phyloP scores from a whole-genome alignment of 2,797 vertebrate genomes.

The Parotocinclus haroldoi region DNA sequence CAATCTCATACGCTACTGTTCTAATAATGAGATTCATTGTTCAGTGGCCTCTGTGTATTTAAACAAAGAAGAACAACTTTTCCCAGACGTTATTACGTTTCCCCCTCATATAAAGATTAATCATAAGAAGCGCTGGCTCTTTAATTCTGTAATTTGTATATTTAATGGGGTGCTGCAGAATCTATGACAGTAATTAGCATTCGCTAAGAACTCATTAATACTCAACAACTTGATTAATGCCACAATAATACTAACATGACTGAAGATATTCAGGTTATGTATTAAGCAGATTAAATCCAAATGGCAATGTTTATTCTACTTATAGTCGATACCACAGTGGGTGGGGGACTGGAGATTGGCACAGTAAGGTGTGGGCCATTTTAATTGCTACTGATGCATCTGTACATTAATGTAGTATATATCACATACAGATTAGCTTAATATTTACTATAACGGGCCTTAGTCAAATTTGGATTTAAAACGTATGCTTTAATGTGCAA shows the following conservation, averaged over 20 bases:
- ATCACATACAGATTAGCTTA: no score
- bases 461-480: no score
- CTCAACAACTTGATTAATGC: slow-evolving; percentile 99
- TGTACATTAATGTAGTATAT: no score
- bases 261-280: slow-evolving; percentile 99
- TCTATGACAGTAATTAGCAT: slow-evolving; percentile 99
- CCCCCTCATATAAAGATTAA: slow-evolving; percentile 99
- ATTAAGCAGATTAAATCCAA: slow-evolving; percentile 98
- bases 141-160: slow-evolving; percentile 99
- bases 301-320: slow-evolving; percentile 92
- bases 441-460: no score
- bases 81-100: slow-evolving; percentile 99
- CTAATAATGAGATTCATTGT: slow-evolving; percentile 97
- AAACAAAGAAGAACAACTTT: slow-evolving; percentile 98
- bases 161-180: slow-evolving; percentile 99
- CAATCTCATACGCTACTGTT: no score
- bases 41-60: slow-evolving; percentile 87
- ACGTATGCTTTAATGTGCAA: no score
- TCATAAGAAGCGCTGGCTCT: slow-evolving; percentile 99
- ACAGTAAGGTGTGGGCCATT: no score
- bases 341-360: no score
- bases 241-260: slow-evolving; percentile 99
- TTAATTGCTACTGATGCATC: no score
- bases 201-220: slow-evolving; percentile 99
- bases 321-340: slow-evolving; percentile 39